Percentiles rank a stretch among this genome's conserved stretches.
Evolutionary conservation across 2,113 vertebrate genomes (phyloP).

Genomic region (Poeciliopsis occidentalis): DNA sequence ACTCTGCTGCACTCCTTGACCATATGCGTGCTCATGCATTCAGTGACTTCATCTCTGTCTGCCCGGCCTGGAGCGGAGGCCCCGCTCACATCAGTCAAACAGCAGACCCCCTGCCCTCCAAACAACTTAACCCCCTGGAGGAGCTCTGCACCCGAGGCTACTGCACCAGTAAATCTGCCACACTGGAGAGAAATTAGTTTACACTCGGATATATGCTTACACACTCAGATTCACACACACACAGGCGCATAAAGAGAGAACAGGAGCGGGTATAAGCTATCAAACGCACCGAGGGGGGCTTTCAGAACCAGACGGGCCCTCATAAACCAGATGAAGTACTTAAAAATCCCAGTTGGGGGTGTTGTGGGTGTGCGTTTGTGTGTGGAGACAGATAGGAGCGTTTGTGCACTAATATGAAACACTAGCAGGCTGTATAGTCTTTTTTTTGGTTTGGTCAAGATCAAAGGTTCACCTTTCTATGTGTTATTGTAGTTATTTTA

Average conservation of each 20-base stretch:
- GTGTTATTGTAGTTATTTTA: conserved; percentile 22
- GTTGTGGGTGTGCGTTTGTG: conserved; percentile 33
- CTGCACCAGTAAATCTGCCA: conserved; percentile 51
- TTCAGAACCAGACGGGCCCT: conserved; percentile 61
- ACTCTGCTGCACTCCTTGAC: conserved; percentile 7
- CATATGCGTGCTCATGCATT: conserved; percentile 27
- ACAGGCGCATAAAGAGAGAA: conserved; percentile 15
- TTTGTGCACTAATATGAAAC: conserved; percentile 37
- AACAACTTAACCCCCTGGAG: conserved; percentile 64
- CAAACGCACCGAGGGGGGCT: conserved; percentile 55
- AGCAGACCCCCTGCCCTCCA: conserved; percentile 51
- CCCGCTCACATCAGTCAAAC: conserved; percentile 40
- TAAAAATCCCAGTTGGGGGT: conserved; percentile 67
- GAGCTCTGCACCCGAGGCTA: conserved; percentile 35
- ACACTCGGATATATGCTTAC: conserved; percentile 6
- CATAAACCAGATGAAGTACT: conserved; percentile 72
- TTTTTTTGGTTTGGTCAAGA: conserved; percentile 13
- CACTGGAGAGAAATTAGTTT: conserved; percentile 43
- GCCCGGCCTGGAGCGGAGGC: conserved; percentile 39
- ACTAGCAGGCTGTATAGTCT: conserved; percentile 8
- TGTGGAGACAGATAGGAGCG: conserved; percentile 16
- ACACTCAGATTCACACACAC: conserved; percentile 3
- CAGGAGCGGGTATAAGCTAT: conserved; percentile 41
- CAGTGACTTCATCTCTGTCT: conserved; percentile 47
- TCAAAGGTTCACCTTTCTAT: conserved; percentile 15